A percentile compares a stretch with the other conserved stretches of the same genome.
phyloP scores from a whole-genome alignment of 1,140 invertebrate species.

The Paralvinella palmiformis region DNA sequence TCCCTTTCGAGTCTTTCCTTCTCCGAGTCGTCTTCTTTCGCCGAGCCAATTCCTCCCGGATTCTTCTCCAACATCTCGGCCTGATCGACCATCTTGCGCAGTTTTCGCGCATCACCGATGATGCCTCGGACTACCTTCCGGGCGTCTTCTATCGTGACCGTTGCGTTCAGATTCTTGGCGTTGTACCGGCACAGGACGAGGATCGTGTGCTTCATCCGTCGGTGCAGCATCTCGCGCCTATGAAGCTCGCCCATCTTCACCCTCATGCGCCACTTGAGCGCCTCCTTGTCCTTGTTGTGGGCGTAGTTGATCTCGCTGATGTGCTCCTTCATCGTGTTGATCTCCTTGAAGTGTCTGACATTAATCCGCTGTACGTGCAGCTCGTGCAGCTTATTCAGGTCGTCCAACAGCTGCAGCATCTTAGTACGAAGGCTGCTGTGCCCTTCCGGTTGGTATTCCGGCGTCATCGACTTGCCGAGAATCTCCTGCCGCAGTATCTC shows the following conservation, averaged over 20 bases:
- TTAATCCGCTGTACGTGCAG: neutral
- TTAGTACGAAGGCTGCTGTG: neutral
- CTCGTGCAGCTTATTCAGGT: neutral
- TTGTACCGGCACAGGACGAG: neutral
- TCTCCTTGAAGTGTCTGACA: neutral
- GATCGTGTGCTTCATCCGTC: neutral
- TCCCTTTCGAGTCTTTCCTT: too few species aligned
- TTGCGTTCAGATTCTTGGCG: slow-evolving; percentile 3
- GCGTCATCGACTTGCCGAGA: neutral
- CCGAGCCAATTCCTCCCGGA: too few species aligned
- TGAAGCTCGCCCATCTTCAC: slow-evolving; percentile 1
- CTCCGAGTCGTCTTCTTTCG: too few species aligned
- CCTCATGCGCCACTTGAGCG: neutral
- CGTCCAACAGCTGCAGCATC: neutral
- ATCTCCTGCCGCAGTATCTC: neutral
- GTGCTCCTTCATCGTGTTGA: neutral
- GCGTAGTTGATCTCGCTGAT: neutral
- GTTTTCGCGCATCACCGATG: slow-evolving; percentile 1
- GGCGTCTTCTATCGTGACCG: neutral
- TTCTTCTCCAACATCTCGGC: neutral
- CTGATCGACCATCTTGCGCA: too few species aligned
- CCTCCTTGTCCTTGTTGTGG: neutral
- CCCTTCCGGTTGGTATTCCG: neutral
- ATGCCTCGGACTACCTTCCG: neutral
- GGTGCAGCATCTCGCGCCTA: neutral